Base-by-base conservation (phyloP, 2,113 vertebrate genomes). In the Ursus arctos region DNA sequence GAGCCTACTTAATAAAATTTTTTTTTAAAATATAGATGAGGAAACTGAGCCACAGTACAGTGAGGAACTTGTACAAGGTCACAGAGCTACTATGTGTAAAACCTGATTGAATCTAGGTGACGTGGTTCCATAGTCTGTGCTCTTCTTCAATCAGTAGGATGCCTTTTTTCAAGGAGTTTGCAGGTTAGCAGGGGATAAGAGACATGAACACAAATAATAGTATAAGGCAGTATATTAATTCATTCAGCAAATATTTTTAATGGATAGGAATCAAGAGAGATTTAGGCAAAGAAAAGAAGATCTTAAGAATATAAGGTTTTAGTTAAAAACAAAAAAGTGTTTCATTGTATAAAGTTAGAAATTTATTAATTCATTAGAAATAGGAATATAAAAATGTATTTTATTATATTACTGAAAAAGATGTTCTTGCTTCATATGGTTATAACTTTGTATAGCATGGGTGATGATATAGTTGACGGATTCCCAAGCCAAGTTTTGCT, bases 241-340 rank as follows among this genome's bases (percentile, higher is more conserved):
- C 51, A 77, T 40, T 69, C 22, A 92, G 59, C 51, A 97, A 94
- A 81, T 59, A 83, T 36, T 92, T 88, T 71, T 87, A 76, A 87
- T 72, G 59, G 4, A 22, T 18, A 91, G 51, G 61, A 97, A 95
- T 77, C 36, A 81, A n/a, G 67, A 86, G 40, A 88, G 43, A 69
- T 59, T 65, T 61, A 57, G 72, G 43, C 31, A 87, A 91, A 91
- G 49, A 91, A 88, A 71, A 84, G 63, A 67, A 63, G 6, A 76
- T 76, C 31, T 79, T 71, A 91, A 88, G 61, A 95, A 91, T 2
- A 89, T 21, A 69, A 95, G 59, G 4, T 53, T 97, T 87, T 71
- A 84, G 69, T 80, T 81, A 90, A 83, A 80, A 67, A 87, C 40
- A 86, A 96, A 53, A 53, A 87, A 91, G 4, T 85, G 80, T 93